A percentile compares a stretch with the other conserved stretches of the same genome.
These are phyloP conservation scores for Phenganax marumi DNA, from an alignment of 92 coral and sea anemone genomes.

Conservation along the genomic window DNA sequence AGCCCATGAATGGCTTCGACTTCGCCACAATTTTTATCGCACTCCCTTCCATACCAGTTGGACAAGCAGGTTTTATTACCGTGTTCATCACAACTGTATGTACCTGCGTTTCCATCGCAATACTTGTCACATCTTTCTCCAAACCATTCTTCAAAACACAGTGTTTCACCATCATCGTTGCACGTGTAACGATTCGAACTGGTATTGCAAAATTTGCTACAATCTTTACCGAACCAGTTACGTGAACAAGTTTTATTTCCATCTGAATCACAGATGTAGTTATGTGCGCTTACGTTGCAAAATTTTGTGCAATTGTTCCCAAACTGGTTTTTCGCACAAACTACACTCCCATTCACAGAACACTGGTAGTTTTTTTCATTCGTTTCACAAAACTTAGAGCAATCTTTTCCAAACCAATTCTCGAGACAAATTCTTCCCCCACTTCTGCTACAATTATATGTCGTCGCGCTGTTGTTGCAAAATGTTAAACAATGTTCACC, in stretches of 20 bases:
- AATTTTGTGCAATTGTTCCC: slow-evolving; percentile 32
- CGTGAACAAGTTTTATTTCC: slow-evolving; percentile 35
- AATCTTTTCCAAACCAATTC: slow-evolving; percentile 63
- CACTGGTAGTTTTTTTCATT: slow-evolving; percentile 56
- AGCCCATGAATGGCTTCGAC: neutral
- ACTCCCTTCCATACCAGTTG: slow-evolving; percentile 24
- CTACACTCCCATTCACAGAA: slow-evolving; percentile 1
- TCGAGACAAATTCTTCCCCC: slow-evolving; percentile 51
- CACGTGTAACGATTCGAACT: neutral
- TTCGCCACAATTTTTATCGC: neutral
- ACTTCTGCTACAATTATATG: neutral
- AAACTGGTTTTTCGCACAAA: slow-evolving; percentile 18
- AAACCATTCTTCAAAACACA: slow-evolving; percentile 6
- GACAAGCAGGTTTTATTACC: slow-evolving; percentile 60
- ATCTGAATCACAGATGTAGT: slow-evolving; percentile 17
- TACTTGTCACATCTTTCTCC: neutral
- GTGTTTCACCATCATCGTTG: neutral
- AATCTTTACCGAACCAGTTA: slow-evolving; percentile 32
- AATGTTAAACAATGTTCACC: slow-evolving; percentile 31
- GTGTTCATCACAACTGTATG: slow-evolving; percentile 51
- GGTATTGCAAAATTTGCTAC: slow-evolving; percentile 15
- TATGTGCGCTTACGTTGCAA: slow-evolving; percentile 18
- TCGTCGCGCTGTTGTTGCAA: slow-evolving; percentile 44
- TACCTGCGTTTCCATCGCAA: slow-evolving; percentile 45
- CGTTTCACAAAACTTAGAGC: slow-evolving; percentile 56